Evolutionary conservation across 2,113 vertebrate genomes (phyloP), one percentile per base, ranked within the genome.

Genomic region (Sebastes schlegelii): DNA sequence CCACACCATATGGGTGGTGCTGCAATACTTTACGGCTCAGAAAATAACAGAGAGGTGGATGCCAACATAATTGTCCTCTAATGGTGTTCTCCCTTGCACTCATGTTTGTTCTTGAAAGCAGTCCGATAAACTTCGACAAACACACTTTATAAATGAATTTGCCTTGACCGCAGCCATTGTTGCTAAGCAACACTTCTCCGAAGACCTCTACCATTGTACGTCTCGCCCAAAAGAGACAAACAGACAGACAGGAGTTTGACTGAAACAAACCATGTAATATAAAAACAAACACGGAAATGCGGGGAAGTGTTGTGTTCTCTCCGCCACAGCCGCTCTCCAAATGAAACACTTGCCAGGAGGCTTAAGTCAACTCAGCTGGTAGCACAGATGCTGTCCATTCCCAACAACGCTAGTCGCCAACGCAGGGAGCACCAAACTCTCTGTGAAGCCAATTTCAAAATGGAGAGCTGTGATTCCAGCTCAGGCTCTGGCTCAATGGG

Each of bases 291-390:
- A 64, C 5, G 23, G 46, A 49, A 6, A 58, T 55, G 34, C 21
- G 17, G 17, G 19, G 78, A 87, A 81, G 82, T 85, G 75, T 82
- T 83, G 63, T 75, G 55, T 72, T 91, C 40, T 21, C 77, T 74
- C 48, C 23, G 55, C n/a, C 51, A 45, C 57, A 60, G 72, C 42
- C 14, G 3, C 76, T 83, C 70, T 79, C 55, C 80, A 85, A 90
- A 89, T 86, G 54, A 86, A 83, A 52, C 1, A 17, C 82, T 71
- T 68, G 74, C 87, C 88, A 88, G 87, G 85, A 80, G 80, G 75
- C n/a, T 83, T 55, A 82, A 86, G 77, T 87, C 87, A 86, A 63
- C 89, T 88, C 88, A 85, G 91, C 87, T 84, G 82, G 86, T 48
- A 13, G 84, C 75, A 76, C 86, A 83, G 83, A 87, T 86, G 89